A percentile compares a stretch with the other conserved stretches of the same genome.
Evolutionary conservation across 2,888 invertebrate genomes (phyloP).

Genomic region (Drosophila subsilvestris): DNA sequence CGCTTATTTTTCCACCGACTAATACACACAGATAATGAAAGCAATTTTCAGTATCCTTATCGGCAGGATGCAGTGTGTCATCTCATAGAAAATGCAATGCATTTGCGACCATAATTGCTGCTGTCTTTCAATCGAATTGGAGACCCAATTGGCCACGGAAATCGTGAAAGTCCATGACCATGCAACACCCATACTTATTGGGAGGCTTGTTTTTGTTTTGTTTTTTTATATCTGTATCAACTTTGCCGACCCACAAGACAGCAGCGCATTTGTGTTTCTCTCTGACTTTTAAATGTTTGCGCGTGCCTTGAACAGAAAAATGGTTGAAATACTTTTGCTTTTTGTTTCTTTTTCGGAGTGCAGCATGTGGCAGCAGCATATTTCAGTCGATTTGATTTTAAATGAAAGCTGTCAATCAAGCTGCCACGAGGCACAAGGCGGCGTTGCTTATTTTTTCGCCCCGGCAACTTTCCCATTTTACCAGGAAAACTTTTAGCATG

Average conservation of each 20-base stretch:
- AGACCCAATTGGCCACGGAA: conserved; percentile 25
- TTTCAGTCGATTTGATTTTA: conserved; percentile 74
- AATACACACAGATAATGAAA: not conserved
- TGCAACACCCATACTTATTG: conserved; percentile 22
- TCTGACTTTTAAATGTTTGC: conserved; percentile 33
- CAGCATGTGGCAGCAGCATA: conserved; percentile 48
- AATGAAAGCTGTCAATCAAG: conserved; percentile 83
- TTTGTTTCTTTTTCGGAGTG: conserved; percentile 41
- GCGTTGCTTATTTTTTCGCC: conserved; percentile 38
- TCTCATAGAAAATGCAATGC: conserved; percentile 14
- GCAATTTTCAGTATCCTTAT: conserved; percentile 18
- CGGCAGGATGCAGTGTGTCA: conserved; percentile 32
- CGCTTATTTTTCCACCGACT: not conserved
- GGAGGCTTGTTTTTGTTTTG: not conserved
- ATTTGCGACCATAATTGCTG: not conserved
- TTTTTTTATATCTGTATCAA: conserved; percentile 52
- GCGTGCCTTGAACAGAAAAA: conserved; percentile 50
- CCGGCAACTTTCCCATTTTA: conserved; percentile 75
- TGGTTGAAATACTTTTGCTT: conserved; percentile 68
- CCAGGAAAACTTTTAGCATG: conserved; percentile 60
- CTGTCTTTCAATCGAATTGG: conserved; percentile 10
- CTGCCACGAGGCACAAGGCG: conserved; percentile 55
- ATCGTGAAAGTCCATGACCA: conserved; percentile 65
- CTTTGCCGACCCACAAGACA: conserved; percentile 41
- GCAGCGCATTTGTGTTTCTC: conserved; percentile 5